phyloP scores from a whole-genome alignment of 30 jellyfish, hydroid and myxozoan species.

The Hydractinia echinata region DNA sequence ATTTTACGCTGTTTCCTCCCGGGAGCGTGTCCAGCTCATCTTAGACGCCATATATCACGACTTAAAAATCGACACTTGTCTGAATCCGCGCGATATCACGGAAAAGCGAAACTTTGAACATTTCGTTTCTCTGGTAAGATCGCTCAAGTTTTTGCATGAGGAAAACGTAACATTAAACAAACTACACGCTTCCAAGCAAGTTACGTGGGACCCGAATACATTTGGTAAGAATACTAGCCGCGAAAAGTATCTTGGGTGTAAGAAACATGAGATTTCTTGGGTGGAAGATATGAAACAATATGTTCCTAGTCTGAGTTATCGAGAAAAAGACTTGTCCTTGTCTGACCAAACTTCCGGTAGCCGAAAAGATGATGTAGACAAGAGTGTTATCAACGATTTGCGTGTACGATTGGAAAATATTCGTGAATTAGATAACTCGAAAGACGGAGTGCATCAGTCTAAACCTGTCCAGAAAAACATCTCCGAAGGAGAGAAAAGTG shows the following conservation, averaged over 20 bases:
- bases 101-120: neutral
- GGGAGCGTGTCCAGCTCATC: neutral
- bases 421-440: neutral
- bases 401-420: neutral
- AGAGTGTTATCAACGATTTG: neutral
- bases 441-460: neutral
- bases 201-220: conserved; percentile 10
- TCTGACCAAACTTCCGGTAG: no score
- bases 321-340: neutral
- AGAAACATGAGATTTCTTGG: neutral
- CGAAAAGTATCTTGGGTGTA: neutral
- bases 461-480: neutral
- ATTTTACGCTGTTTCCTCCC: neutral
- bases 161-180: neutral
- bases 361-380: neutral
- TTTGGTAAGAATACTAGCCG: neutral
- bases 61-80: conserved; percentile 1
- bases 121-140: neutral
- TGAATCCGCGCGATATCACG: neutral
- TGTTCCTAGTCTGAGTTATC: neutral
- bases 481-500: neutral
- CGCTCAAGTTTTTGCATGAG: neutral
- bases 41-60: conserved; percentile 4
- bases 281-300: neutral
- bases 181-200: neutral